Evolutionary conservation across 1,140 invertebrate species (phyloP).

Genomic region (Panulirus ornatus): DNA sequence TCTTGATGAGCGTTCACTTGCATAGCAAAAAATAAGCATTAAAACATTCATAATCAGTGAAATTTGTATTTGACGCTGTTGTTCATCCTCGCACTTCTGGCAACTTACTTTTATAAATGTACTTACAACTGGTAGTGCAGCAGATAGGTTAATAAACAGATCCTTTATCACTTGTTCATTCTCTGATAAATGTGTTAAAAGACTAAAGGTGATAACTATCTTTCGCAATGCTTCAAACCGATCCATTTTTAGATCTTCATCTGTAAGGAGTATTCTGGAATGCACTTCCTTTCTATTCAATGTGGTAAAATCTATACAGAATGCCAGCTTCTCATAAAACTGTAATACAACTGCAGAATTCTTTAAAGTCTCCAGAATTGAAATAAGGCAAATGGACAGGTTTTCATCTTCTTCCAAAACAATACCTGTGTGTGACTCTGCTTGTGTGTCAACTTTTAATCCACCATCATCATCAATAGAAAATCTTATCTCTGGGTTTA

Average conservation of each 20-base stretch:
- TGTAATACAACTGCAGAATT: conserved; percentile 45
- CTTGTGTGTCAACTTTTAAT: conserved; percentile 6
- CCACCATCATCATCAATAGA: conserved; percentile 57
- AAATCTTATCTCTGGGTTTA: conserved; percentile 36
- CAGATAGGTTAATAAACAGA: conserved; percentile 63
- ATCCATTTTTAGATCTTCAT: conserved; percentile 30
- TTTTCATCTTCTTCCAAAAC: conserved; percentile 53
- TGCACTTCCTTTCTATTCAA: conserved; percentile 12
- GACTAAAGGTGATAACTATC: conserved; percentile 30
- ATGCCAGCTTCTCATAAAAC: conserved; percentile 58
- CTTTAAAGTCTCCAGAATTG: conserved; percentile 43
- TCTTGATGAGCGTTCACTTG: conserved; percentile 47
- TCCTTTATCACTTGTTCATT: conserved; percentile 48
- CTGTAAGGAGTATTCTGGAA: conserved; percentile 28
- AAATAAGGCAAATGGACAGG: conserved; percentile 30
- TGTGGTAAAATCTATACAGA: conserved; percentile 50
- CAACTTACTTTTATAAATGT: conserved; percentile 45
- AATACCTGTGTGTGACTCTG: neutral
- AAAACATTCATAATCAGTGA: conserved; percentile 61
- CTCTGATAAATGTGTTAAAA: conserved; percentile 48
- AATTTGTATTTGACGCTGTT: conserved; percentile 42
- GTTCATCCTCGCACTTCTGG: conserved; percentile 60
- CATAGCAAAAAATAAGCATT: conserved; percentile 62
- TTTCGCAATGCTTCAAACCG: conserved; percentile 37
- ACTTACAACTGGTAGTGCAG: conserved; percentile 61